Evolutionary conservation across 2,888 invertebrate genomes (phyloP).

Genomic region (Kuschelorhynchus macadamiae): DNA sequence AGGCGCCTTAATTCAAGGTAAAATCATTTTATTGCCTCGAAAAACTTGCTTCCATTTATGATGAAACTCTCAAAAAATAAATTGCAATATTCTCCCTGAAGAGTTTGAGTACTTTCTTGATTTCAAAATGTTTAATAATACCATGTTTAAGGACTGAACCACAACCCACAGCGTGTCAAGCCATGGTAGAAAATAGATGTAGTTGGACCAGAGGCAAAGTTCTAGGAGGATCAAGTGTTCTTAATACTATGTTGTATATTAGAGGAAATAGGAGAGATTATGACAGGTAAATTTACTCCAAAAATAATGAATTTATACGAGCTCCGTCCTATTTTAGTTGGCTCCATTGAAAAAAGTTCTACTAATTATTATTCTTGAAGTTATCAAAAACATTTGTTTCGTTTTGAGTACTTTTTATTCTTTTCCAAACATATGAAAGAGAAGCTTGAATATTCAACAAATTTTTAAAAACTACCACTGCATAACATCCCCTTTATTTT

Average conservation of each 20-base stretch:
- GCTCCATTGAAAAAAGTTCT: too few relatives aligned
- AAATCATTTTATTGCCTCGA: too few relatives aligned
- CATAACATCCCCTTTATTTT: too few relatives aligned
- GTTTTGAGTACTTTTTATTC: too few relatives aligned
- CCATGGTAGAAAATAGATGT: conserved; percentile 87
- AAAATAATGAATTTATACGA: too few relatives aligned
- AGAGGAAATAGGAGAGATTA: conserved; percentile 90
- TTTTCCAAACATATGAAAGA: too few relatives aligned
- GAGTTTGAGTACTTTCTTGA: neutral
- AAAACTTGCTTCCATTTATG: too few relatives aligned
- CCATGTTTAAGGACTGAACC: conserved; percentile 80
- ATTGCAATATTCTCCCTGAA: too few relatives aligned
- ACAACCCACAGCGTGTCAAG: conserved; percentile 86
- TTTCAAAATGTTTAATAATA: neutral
- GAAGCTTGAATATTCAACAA: neutral
- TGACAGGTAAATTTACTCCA: conserved; percentile 69
- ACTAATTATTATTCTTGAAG: too few relatives aligned
- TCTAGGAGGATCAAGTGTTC: conserved; percentile 87
- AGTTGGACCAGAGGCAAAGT: conserved; percentile 93
- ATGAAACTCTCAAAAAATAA: too few relatives aligned
- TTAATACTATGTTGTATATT: conserved; percentile 93
- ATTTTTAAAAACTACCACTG: conserved; percentile 2
- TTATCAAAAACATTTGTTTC: neutral
- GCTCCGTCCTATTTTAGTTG: too few relatives aligned
- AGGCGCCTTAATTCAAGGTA: too few relatives aligned